Evolutionary conservation across 2,797 vertebrate genomes (phyloP).

Genomic region (Phyllotis vaccarum): DNA sequence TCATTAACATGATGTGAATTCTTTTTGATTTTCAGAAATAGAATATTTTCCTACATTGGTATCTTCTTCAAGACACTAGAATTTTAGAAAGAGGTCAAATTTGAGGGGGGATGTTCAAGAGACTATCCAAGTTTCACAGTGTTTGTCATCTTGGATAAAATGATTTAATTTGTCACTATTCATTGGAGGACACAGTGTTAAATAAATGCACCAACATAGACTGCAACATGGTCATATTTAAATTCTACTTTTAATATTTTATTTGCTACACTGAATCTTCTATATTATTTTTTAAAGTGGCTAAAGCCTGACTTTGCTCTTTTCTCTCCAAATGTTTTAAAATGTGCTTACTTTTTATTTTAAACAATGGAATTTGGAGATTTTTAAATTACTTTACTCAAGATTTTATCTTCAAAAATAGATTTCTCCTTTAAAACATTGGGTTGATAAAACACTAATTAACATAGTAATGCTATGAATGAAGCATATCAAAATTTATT

Average conservation of each 20-base stretch:
- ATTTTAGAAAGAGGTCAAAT: constrained; percentile 37
- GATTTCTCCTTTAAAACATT: not conserved
- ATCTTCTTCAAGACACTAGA: not conserved
- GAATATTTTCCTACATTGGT: not conserved
- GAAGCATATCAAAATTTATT: not conserved
- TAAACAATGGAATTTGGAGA: not conserved
- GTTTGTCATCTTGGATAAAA: not conserved
- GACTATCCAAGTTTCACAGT: not conserved
- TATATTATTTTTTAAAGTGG: not conserved
- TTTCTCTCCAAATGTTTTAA: not conserved
- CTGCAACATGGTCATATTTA: not conserved
- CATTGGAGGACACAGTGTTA: not conserved
- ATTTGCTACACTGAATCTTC: not conserved
- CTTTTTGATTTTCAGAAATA: not conserved
- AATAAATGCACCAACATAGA: not conserved
- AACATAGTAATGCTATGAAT: not conserved
- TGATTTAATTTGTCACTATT: not conserved
- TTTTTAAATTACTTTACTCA: not conserved
- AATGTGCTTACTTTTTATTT: not conserved
- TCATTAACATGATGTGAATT: not conserved
- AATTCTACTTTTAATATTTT: not conserved
- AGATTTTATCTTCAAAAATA: not conserved
- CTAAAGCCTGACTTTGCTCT: not conserved
- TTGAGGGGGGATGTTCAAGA: not conserved
- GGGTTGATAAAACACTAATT: not conserved